Evolutionary conservation across 1,140 invertebrate species (phyloP).

Genomic region (Cydia pomonella): DNA sequence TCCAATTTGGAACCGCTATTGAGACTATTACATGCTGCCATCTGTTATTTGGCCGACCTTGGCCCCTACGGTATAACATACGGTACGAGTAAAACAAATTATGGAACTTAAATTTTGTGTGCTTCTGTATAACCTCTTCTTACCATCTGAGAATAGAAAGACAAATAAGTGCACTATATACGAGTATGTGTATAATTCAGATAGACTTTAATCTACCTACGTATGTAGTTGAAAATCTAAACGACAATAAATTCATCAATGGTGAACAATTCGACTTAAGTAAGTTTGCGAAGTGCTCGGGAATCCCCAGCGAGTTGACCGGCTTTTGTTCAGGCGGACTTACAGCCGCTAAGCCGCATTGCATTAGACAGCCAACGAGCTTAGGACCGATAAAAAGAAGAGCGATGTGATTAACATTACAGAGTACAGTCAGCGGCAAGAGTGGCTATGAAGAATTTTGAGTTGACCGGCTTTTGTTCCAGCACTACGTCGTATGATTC

Average conservation of each 20-base stretch:
- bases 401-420: background rate
- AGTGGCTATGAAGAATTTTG: background rate
- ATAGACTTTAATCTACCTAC: no score
- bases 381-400: background rate
- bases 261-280: background rate
- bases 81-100: no score
- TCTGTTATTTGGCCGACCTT: no score
- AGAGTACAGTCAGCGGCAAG: background rate
- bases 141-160: no score
- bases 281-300: background rate
- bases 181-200: no score
- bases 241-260: background rate
- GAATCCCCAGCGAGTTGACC: background rate
- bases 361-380: slow-evolving; percentile 12
- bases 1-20: no score
- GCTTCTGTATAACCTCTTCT: no score
- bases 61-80: no score
- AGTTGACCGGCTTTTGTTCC: background rate
- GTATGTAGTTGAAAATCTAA: background rate
- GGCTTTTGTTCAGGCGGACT: background rate
- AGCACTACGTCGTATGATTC: background rate
- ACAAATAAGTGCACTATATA: no score
- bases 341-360: background rate
- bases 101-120: no score
- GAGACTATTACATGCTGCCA: no score